Conservation (phyloP, 2,797 vertebrate genomes). For the Xyrichtys novacula region DNA sequence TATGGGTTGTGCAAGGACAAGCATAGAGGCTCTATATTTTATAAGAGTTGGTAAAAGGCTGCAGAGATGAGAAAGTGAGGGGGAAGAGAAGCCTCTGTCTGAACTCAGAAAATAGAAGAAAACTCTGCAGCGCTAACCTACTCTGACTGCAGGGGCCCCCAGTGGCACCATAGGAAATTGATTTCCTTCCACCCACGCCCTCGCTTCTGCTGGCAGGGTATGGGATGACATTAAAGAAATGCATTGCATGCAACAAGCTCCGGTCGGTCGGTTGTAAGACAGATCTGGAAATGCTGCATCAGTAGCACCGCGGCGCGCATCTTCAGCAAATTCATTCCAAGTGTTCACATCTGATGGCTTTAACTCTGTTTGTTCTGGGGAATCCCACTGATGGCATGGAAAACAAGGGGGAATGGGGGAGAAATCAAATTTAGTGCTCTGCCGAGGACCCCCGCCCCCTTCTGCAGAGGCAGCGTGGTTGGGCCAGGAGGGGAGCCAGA, state of each 20-base stretch:
- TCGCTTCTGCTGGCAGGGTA: slow-evolving; percentile 51
- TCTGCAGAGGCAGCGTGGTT: slow-evolving; percentile 71
- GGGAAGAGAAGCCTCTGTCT: slow-evolving; percentile 44
- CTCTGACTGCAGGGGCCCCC: slow-evolving; percentile 52
- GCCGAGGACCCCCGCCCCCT: slow-evolving; percentile 51
- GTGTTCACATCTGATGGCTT: slow-evolving; percentile 41
- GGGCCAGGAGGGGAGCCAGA: slow-evolving; percentile 82
- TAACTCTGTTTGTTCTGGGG: slow-evolving; percentile 62
- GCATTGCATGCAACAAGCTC: slow-evolving; percentile 18
- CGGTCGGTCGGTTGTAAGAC: slow-evolving; percentile 10
- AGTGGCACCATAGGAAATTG: slow-evolving; percentile 60
- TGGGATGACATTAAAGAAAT: slow-evolving; percentile 51
- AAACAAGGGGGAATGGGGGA: slow-evolving; percentile 12
- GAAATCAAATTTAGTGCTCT: slow-evolving; percentile 48
- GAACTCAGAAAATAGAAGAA: slow-evolving; percentile 52
- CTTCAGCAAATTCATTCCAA: slow-evolving; percentile 24
- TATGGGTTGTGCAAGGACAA: slow-evolving; percentile 54
- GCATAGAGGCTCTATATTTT: slow-evolving; percentile 56
- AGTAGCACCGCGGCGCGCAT: slow-evolving; percentile 21
- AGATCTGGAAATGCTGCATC: slow-evolving; percentile 38
- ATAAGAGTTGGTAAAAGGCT: slow-evolving; percentile 50
- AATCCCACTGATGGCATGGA: slow-evolving; percentile 46
- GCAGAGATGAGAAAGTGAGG: slow-evolving; percentile 19
- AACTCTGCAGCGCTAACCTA: slow-evolving; percentile 49
- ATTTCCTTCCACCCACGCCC: slow-evolving; percentile 64